These are phyloP conservation scores for Portunus trituberculatus DNA, from an alignment of 1,140 invertebrate genomes.

Conservation along the genomic window DNA sequence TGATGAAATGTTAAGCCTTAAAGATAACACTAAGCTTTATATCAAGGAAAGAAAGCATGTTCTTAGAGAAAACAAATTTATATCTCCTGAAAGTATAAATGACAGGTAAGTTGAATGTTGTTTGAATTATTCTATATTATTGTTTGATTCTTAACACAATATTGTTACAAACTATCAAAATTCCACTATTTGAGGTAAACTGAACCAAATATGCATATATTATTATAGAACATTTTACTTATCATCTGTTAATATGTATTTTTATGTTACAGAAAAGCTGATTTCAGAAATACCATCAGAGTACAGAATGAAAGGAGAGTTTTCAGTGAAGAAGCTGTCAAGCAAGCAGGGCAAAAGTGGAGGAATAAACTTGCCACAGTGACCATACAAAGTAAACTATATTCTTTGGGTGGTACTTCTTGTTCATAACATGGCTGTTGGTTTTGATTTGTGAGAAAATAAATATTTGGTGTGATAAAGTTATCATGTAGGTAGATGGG, in stretches of 20 bases:
- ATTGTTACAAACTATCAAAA: neutral
- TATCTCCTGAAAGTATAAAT: neutral
- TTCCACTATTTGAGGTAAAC: neutral
- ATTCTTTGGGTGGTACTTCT: neutral
- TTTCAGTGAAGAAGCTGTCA: constrained; percentile 27
- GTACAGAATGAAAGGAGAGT: neutral
- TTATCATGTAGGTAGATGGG: too few species aligned
- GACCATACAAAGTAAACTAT: constrained; percentile 41
- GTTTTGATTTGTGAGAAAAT: too few species aligned
- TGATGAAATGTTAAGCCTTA: neutral
- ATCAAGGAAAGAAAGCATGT: constrained; percentile 3
- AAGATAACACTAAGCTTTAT: neutral
- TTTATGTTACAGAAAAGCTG: neutral
- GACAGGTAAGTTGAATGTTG: neutral
- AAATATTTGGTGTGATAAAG: too few species aligned
- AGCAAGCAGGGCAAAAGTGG: constrained; percentile 48
- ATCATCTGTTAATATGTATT: neutral
- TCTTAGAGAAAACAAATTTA: neutral
- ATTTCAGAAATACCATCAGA: neutral
- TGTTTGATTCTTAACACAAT: neutral
- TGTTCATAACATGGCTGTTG: neutral
- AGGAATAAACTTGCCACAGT: constrained; percentile 57
- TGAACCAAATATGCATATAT: neutral
- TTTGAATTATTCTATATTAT: neutral
- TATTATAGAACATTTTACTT: neutral